These are phyloP conservation scores for Theristicus caerulescens DNA, from an alignment of 2,113 vertebrate species.

Conservation along the genomic window DNA sequence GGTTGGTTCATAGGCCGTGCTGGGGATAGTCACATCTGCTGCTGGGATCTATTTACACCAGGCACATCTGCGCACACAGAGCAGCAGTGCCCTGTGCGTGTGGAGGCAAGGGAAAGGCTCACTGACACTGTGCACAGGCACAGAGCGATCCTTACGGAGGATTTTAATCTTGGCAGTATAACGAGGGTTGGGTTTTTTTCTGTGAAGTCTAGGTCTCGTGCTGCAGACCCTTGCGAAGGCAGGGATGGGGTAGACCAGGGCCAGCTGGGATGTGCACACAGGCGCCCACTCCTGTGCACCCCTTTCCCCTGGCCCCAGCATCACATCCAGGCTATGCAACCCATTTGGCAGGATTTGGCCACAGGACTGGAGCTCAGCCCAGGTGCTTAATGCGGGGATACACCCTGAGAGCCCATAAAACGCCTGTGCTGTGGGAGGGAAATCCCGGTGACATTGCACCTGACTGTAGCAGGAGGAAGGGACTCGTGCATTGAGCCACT, in stretches of 20 bases:
- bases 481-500: not conserved
- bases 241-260: not conserved
- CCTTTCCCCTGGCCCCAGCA: not conserved
- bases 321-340: not conserved
- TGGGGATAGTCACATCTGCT: not conserved
- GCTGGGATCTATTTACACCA: not conserved
- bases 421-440: fast-evolving
- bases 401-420: not conserved
- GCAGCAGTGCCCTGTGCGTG: fast-evolving
- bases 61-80: not conserved
- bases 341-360: not conserved
- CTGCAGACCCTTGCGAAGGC: fast-evolving
- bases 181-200: not conserved
- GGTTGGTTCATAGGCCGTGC: not conserved
- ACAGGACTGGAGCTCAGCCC: not conserved
- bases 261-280: not conserved
- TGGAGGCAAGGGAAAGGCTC: not conserved
- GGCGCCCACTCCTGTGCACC: fast-evolving
- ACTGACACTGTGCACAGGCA: not conserved
- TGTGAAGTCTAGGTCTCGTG: fast-evolving
- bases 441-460: not conserved
- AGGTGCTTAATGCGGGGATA: not conserved
- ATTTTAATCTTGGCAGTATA: fast-evolving
- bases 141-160: fast-evolving
- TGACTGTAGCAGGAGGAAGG: not conserved